These are phyloP conservation scores for Sebastes glaucus DNA, from an alignment of 2,797 vertebrate genomes.

Conservation along the genomic window DNA sequence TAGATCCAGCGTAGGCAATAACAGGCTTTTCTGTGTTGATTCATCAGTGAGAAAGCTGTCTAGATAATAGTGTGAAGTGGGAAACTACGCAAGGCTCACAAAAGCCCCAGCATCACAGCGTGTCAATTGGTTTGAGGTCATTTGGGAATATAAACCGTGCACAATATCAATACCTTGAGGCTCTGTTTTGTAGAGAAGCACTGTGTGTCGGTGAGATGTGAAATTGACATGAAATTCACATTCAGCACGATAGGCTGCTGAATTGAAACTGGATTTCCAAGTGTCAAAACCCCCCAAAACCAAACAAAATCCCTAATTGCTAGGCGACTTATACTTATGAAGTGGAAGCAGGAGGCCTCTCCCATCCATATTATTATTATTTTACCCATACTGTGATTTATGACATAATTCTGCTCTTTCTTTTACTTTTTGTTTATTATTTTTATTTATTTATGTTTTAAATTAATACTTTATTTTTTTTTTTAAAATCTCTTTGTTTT, in stretches of 20 bases:
- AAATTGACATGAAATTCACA: background rate
- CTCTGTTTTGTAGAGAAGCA: background rate
- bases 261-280: background rate
- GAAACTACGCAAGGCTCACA: background rate
- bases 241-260: background rate
- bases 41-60: slow-evolving; percentile 4
- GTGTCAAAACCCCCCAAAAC: background rate
- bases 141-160: background rate
- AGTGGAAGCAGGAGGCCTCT: too few relatives aligned
- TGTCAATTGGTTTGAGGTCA: background rate
- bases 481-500: too few relatives aligned
- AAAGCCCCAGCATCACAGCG: background rate
- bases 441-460: too few relatives aligned
- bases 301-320: background rate
- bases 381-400: too few relatives aligned
- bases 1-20: slow-evolving; percentile 3
- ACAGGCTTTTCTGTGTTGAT: slow-evolving; percentile 9
- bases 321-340: too few relatives aligned
- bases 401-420: too few relatives aligned
- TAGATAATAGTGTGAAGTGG: background rate
- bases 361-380: too few relatives aligned
- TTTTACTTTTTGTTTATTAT: too few relatives aligned
- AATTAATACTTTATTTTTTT: too few relatives aligned
- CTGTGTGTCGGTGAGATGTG: background rate
- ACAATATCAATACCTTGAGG: background rate